Base-by-base conservation (phyloP, 2,113 vertebrate species). In the Tiliqua scincoides region DNA sequence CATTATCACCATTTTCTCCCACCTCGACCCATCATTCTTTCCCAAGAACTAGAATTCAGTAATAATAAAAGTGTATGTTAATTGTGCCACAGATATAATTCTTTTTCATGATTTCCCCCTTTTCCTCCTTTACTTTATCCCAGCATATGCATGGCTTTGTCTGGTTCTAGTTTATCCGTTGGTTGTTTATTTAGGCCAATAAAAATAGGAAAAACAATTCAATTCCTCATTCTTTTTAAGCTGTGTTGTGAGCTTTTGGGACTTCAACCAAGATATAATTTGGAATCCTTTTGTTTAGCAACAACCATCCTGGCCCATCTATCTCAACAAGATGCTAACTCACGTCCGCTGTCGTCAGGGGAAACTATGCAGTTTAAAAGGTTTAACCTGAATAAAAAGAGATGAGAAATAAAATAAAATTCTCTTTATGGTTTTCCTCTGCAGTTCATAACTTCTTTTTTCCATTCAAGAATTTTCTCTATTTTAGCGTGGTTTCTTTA, bases 401-500 rank as follows among this genome's bases (percentile, higher is more conserved):
- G 10, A 48, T 21, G 70, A 82, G 30, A 25, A 67, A 76, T 67
- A 65, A 52, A 75, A 90, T 23, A 61, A 48, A 48, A 37, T 6
- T 87, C 5, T 10, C 43, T 88, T 78, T 3, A 0, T 59, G 73
- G 17, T 35, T 89, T 87, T 70, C 14, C 18, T 75, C 32, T 75
- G 20, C 27, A 20, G 0, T 73, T 86, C 75, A 67, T 88, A 79
- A 70, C 67, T 25, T 83, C 32, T 78, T 54, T 35, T 85, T 86
- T 32, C 48, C 40, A 21, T 17, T 3, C 0, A 12, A 57, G 21
- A 1, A 27, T 54, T 21, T 3, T 12, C 20, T 3, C 2, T 2
- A 21, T 65, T 72, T 48, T 52, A 63, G 67, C 35, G 1, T n/a
- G 27, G 0, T 0, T 43, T 9, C 6, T 40, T 59, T 57, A n/a